phyloP scores from a whole-genome alignment of 2,113 vertebrate species.

The Abramis brama region DNA sequence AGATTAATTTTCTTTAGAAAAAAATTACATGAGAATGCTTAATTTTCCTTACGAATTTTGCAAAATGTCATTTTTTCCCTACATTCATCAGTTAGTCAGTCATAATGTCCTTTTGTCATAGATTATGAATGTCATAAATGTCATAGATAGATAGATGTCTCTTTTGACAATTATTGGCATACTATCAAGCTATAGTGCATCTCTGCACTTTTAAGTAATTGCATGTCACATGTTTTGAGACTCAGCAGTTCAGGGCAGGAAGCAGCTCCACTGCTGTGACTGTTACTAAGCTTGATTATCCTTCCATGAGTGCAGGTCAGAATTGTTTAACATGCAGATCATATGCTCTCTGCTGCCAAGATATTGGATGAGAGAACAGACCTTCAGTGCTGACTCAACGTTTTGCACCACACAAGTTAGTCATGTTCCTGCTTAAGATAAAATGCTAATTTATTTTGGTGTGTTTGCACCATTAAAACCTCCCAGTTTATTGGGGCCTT shows the following conservation, averaged over 20 bases:
- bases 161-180: slow-evolving; percentile 7
- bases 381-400: slow-evolving; percentile 32
- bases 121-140: background rate
- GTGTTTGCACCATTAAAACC: slow-evolving; percentile 1
- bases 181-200: slow-evolving; percentile 8
- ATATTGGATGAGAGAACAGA: slow-evolving; percentile 26
- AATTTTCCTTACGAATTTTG: background rate
- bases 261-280: slow-evolving; percentile 12
- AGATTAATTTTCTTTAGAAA: slow-evolving; percentile 6
- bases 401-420: slow-evolving; percentile 10
- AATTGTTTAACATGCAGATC: slow-evolving; percentile 48
- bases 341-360: slow-evolving; percentile 39
- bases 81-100: background rate
- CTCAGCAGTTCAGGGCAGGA: slow-evolving; percentile 6
- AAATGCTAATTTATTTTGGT: slow-evolving; percentile 5
- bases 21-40: background rate
- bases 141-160: background rate
- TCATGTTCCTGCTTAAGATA: slow-evolving; percentile 11
- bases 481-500: background rate
- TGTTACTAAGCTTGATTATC: slow-evolving; percentile 17
- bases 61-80: no score
- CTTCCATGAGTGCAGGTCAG: slow-evolving; percentile 28
- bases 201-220: slow-evolving; percentile 30
- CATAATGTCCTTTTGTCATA: background rate
- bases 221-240: slow-evolving; percentile 34